Percentiles rank a stretch among this genome's conserved stretches.
phyloP scores from a whole-genome alignment of 2,113 vertebrate genomes.

The Melanerpes aurifrons region DNA sequence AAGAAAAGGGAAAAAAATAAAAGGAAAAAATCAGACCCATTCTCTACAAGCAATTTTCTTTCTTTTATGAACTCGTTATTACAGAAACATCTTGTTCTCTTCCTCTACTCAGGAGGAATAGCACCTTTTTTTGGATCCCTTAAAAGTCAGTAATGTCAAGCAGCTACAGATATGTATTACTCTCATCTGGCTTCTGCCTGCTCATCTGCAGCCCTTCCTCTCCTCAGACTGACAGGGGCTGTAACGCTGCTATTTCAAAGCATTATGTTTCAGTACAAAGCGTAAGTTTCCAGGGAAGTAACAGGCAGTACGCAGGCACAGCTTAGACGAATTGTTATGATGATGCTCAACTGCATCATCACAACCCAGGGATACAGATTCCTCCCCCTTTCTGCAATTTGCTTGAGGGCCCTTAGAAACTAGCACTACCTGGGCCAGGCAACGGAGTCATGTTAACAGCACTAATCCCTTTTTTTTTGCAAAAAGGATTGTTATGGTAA shows the following conservation, averaged over 20 bases:
- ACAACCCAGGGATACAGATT: slow-evolving; percentile 8
- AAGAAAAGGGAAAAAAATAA: background rate
- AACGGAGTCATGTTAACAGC: slow-evolving; percentile 3
- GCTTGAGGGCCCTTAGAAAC: background rate
- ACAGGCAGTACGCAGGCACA: background rate
- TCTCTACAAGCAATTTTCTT: slow-evolving; percentile 54
- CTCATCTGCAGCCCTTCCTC: background rate
- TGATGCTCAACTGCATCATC: background rate
- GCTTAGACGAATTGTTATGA: slow-evolving; percentile 6
- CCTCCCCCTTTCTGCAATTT: background rate
- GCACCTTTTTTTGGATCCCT: slow-evolving; percentile 9
- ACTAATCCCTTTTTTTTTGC: background rate
- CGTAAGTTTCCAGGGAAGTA: slow-evolving; percentile 18
- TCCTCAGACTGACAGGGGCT: background rate
- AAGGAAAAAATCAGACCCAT: slow-evolving; percentile 10
- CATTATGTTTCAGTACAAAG: background rate
- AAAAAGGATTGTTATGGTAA: slow-evolving; percentile 48
- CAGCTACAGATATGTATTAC: background rate
- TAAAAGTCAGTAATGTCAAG: slow-evolving; percentile 43
- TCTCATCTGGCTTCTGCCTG: slow-evolving; percentile 5
- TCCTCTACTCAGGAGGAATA: background rate
- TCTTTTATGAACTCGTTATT: slow-evolving; percentile 36
- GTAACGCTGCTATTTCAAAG: background rate
- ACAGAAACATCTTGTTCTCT: slow-evolving; percentile 55
- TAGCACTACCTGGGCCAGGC: background rate